phyloP scores from a whole-genome alignment of 2,888 invertebrate species.

The Drosophila diplacantha region DNA sequence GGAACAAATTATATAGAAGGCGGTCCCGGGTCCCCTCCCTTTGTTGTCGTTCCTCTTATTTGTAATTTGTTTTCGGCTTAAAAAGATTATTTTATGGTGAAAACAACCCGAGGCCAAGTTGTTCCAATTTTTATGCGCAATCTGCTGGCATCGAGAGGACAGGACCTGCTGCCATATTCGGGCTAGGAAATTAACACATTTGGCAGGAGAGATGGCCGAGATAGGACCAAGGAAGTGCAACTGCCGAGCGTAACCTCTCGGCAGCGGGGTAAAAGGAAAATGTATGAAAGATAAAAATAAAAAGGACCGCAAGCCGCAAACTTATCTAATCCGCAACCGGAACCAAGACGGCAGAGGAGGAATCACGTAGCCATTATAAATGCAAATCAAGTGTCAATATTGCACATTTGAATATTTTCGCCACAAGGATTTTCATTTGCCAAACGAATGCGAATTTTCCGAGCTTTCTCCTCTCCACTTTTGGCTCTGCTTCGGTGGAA shows the following conservation, averaged over 20 bases:
- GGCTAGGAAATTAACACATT: constrained; percentile 37
- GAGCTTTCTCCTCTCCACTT: constrained; percentile 13
- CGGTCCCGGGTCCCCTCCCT: constrained; percentile 4
- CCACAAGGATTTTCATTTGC: constrained; percentile 58
- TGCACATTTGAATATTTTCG: constrained; percentile 59
- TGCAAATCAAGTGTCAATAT: constrained; percentile 71
- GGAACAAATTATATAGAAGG: constrained; percentile 36
- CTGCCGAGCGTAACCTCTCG: constrained; percentile 11
- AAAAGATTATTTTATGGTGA: constrained; percentile 73
- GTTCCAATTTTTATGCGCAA: constrained; percentile 45
- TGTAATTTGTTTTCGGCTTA: constrained; percentile 63
- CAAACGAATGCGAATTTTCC: constrained; percentile 38
- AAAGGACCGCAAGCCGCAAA: constrained; percentile 11
- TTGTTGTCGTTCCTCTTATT: constrained; percentile 31
- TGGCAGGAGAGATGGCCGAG: constrained; percentile 21
- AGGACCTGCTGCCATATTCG: constrained; percentile 7
- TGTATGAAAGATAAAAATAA: background rate
- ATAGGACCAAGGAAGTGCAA: constrained; percentile 21
- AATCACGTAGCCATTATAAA: constrained; percentile 71
- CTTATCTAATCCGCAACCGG: constrained; percentile 25
- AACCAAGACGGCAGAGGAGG: constrained; percentile 17
- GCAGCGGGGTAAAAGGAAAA: constrained; percentile 18
- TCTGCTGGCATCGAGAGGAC: constrained; percentile 34
- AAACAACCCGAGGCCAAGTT: constrained; percentile 65
- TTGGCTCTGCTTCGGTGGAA: constrained; percentile 31